Conservation (phyloP, 1,140 invertebrate genomes). For the Sarcophaga peregrina region DNA sequence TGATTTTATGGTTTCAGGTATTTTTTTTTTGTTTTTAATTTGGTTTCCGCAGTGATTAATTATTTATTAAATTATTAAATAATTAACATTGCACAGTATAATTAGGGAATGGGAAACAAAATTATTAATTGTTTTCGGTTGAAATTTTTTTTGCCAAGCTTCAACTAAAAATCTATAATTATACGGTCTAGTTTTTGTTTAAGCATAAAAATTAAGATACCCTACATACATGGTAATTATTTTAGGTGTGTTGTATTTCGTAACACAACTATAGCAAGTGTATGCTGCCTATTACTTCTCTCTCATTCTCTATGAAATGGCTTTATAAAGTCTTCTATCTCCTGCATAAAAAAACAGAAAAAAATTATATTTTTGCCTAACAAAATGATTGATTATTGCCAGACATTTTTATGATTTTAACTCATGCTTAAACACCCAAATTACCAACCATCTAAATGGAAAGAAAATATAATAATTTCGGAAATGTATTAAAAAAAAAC, state of each 20-base stretch:
- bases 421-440: conserved; percentile 25
- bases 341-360: background rate
- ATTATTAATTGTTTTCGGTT: background rate
- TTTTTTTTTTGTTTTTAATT: background rate
- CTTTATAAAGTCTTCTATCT: background rate
- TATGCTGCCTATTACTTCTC: background rate
- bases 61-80: conserved; percentile 1
- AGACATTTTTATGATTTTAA: conserved; percentile 28
- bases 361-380: background rate
- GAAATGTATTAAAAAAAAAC: background rate
- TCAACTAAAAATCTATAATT: background rate
- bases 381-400: conserved; percentile 28
- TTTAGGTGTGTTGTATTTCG: too few relatives aligned
- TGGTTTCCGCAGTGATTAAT: background rate
- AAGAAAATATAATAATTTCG: background rate
- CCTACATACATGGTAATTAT: background rate
- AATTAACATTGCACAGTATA: background rate
- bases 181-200: conserved; percentile 6
- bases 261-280: too few relatives aligned
- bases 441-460: background rate
- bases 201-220: background rate
- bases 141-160: background rate
- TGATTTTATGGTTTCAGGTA: background rate
- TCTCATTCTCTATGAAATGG: background rate
- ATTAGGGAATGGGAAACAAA: background rate